Conservation (phyloP, 2,888 invertebrate species). For the Brassicogethes aeneus region DNA sequence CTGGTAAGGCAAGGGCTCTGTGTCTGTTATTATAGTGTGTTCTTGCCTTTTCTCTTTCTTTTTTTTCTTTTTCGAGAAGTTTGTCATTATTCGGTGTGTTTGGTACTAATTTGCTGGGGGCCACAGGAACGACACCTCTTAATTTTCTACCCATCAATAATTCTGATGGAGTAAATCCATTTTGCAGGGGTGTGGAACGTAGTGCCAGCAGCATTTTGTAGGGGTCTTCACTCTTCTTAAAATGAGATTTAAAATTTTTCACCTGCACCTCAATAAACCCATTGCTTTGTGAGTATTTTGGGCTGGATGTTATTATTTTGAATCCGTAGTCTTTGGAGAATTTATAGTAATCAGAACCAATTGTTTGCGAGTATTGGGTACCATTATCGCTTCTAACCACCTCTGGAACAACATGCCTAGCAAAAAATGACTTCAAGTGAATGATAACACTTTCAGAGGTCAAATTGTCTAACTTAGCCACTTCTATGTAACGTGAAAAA, state of each 20-base stretch:
- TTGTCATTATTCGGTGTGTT: neutral
- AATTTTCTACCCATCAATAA: too few relatives aligned
- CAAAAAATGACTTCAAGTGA: constrained; percentile 15
- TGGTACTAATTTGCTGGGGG: constrained; percentile 6
- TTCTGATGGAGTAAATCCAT: too few relatives aligned
- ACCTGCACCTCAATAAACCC: constrained; percentile 17
- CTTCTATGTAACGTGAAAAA: too few relatives aligned
- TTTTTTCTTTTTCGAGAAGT: constrained; percentile 5
- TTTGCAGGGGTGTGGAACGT: too few relatives aligned
- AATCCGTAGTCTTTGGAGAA: constrained; percentile 19
- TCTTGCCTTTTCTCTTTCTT: constrained; percentile 3
- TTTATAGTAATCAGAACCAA: constrained; percentile 10
- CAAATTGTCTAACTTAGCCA: too few relatives aligned
- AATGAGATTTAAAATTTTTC: constrained; percentile 17
- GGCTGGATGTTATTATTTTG: constrained; percentile 14
- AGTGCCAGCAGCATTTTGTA: too few relatives aligned
- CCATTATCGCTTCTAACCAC: constrained; percentile 17
- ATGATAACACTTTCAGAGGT: constrained; percentile 7
- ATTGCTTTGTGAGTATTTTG: constrained; percentile 18
- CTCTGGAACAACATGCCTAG: constrained; percentile 19
- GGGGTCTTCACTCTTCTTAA: constrained; percentile 24
- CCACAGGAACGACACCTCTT: constrained; percentile 13
- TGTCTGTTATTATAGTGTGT: constrained; percentile 5
- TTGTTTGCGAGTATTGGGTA: constrained; percentile 14
- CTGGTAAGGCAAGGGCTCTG: constrained; percentile 4